Evolutionary conservation across 2,797 vertebrate genomes (phyloP), one percentile per base, ranked within the genome.

Genomic region (Neostethus bicornis): DNA sequence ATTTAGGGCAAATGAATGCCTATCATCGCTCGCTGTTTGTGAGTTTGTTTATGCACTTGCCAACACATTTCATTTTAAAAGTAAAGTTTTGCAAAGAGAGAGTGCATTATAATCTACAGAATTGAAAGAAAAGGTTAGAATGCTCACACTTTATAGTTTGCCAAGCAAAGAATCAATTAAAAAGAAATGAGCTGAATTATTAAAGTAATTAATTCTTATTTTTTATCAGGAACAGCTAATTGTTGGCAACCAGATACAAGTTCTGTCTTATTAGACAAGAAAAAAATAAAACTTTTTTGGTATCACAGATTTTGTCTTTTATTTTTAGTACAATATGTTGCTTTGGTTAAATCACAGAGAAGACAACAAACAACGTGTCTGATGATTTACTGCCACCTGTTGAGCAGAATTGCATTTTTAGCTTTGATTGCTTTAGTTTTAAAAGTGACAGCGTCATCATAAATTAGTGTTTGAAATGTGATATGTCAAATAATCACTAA

Each of bases 1-100:
- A 73, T 80, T 44, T 60, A 57, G 78, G 66, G 61, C 54, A 74
- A 74, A 67, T 59, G 20, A 63, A 66, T 47, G 38, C 48, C 43
- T 55, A 67, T 61, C 53, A 38, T 20, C 23, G 34, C 50, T 49
- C 19, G 21, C 0, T 54, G 8, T 58, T 51, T 44, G 24, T 46
- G 9, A 61, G 28, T 20, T 2, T 38, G 21, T 29, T 3, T 12
- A 46, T 43, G 7, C 21, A 24, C 32, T 37, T 39, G 53, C 57
- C 53, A 38, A 52, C 47, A 23, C 10, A 21, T 41, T 42, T 32
- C 61, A 56, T 26, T 78, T 57, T 68, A 66, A 57, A 67, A 65
- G 44, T 46, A 12, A 65, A 62, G 35, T 31, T 48, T 19, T 41
- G 37, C 47, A 25, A 31, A 60, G 66, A 75, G 59, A 53, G 24